These are phyloP conservation scores for Octonoba sinensis DNA, from an alignment of 2,888 invertebrate species.

Conservation along the genomic window DNA sequence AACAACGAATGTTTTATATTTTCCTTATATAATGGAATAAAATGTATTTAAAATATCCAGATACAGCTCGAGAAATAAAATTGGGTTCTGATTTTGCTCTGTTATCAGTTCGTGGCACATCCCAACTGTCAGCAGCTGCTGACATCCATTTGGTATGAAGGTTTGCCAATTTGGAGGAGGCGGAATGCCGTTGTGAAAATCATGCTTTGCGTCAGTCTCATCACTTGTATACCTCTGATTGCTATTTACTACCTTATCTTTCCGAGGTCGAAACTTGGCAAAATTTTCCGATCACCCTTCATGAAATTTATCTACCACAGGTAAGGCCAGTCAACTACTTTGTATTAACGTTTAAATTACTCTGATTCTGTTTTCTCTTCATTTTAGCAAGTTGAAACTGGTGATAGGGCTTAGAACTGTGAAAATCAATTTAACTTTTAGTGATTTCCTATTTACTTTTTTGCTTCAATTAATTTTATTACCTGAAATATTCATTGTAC, in stretches of 20 bases:
- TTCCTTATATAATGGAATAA: too few species aligned
- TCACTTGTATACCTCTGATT: slow-evolving; percentile 73
- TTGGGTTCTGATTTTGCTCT: neutral
- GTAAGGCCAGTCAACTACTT: slow-evolving; percentile 32
- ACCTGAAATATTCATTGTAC: too few species aligned
- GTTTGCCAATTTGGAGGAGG: slow-evolving; percentile 74
- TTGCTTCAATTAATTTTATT: too few species aligned
- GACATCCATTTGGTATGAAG: slow-evolving; percentile 75
- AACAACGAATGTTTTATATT: too few species aligned
- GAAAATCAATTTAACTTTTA: too few species aligned
- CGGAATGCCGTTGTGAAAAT: slow-evolving; percentile 72
- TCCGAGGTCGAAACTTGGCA: slow-evolving; percentile 73
- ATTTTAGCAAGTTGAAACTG: neutral
- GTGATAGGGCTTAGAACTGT: neutral
- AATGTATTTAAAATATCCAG: too few species aligned
- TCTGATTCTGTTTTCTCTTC: too few species aligned
- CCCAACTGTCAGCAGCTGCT: slow-evolving; percentile 75
- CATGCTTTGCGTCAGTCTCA: slow-evolving; percentile 71
- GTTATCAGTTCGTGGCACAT: slow-evolving; percentile 74
- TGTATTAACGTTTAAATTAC: too few species aligned
- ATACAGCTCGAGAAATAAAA: neutral
- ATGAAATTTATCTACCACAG: slow-evolving; percentile 76
- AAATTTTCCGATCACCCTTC: slow-evolving; percentile 74
- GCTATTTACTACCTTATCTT: slow-evolving; percentile 73
- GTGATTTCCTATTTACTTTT: too few species aligned